Base-by-base conservation (phyloP, 1,140 invertebrate genomes). In the Pseudomyrmex cubaensis region DNA sequence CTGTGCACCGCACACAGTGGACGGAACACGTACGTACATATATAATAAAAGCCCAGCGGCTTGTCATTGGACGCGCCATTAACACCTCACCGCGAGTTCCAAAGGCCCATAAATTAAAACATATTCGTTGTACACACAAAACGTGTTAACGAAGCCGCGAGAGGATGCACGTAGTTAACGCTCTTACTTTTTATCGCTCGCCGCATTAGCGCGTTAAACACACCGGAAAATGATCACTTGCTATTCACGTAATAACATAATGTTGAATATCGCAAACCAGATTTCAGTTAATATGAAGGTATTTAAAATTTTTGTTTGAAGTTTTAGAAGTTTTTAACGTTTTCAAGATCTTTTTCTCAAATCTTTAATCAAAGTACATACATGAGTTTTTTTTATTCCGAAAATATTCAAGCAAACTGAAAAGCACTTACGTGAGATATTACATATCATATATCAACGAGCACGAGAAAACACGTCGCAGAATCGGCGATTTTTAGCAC, bases 41-140 rank as follows among this genome's bases (percentile, higher is more conserved):
- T 46, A 74, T 44, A 59, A 54, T 56, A 46, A 63, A 63, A 54
- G 69, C 46, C 35, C 9, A 44, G 22, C 17, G 54, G 54, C 77
- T 77, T 80, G 67, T 72, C 78, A 62, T 82, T 74, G 78, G 20
- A 44, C 46, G 75, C 25, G 59, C 46, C 70, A 75, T 82, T 82
- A 82, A 75, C 78, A 66, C 25, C 57, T 82, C 61, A 44, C 46
- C 48, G 72, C 35, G 57, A 73, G 48, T 56, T 82, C 25, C 25
- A 48, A 56, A 75, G 78, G 72, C 54, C 57, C 59, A 63, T 82
- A 75, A 75, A 82, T 82, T 82, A 75, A 82, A 82, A 35, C 59
- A 20, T 35, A 61, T 61, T 80, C 66, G 54, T 61, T 35, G 44
- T 48, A 35, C 35, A 48, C 54, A 72, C 76, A 80, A 70, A 59